Percentiles rank a stretch among this genome's conserved stretches.
phyloP scores from a whole-genome alignment of 2,888 invertebrate genomes.

The Dryomyza anilis region DNA sequence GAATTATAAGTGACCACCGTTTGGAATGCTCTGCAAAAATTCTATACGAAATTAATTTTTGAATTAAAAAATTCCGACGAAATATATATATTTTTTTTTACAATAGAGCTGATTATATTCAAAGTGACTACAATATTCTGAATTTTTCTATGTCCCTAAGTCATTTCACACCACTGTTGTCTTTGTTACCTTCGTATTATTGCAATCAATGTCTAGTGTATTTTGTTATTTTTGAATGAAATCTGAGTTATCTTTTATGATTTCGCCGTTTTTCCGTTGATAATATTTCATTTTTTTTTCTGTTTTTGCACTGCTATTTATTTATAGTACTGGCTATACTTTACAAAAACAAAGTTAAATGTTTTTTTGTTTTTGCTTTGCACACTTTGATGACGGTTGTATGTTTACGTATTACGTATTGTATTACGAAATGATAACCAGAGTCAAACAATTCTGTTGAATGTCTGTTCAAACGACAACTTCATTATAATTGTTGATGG shows the following conservation, averaged over 20 bases:
- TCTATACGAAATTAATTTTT: no score
- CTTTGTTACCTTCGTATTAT: background rate
- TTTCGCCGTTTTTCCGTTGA: background rate
- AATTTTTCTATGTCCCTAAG: no score
- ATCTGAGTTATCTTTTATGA: background rate
- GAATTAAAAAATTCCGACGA: no score
- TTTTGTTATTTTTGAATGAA: background rate
- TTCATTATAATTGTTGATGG: no score
- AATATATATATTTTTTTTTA: no score
- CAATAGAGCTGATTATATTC: no score
- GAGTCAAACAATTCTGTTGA: background rate
- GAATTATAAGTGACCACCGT: no score
- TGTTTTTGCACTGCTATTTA: background rate
- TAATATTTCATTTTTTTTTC: background rate
- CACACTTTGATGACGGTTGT: background rate
- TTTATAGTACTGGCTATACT: background rate
- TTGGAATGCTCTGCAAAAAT: no score
- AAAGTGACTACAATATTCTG: no score
- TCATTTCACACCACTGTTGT: no score
- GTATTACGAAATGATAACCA: background rate
- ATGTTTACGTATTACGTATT: slow-evolving; percentile 8
- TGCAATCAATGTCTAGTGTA: background rate
- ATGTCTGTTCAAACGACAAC: no score
- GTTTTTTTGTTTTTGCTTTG: background rate
- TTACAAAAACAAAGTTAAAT: background rate